Evolutionary conservation across 2,888 invertebrate species (phyloP), one percentile per base, ranked within the genome.

Genomic region (Lampropteryx suffumata): DNA sequence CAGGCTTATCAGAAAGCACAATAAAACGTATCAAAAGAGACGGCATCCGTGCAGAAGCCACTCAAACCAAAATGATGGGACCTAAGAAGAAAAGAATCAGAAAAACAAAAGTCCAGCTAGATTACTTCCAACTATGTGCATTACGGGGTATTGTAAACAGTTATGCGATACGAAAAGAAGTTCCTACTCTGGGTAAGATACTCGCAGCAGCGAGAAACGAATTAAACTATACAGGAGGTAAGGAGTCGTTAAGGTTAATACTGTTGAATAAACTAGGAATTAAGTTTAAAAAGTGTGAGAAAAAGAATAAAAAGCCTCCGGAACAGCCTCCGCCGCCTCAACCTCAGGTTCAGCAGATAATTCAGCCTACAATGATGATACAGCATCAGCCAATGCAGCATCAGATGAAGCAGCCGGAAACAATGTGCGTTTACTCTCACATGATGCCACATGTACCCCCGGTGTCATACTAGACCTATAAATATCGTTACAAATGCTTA

Each of bases 211-310:
- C 89, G 0, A 84, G 83, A 69, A 81, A 82, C 1, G 89, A 90
- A 47, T 44, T 90, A 0, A 87, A 88, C 49, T 90, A 87, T 49
- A 66, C 79, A 4, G 89, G 89, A 0, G 88, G 88, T 0, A 89
- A 88, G 42, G 89, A 89, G 57, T 88, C 89, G 11, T 56, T 90
- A 14, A 67, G 88, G 58, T 67, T 88, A 70, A 90, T 90, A 67
- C 64, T 90, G 37, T 66, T 87, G 44, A 89, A 90, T 64, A 89
- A 89, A 61, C 64, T 89, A 9, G 89, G 89, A 46, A 89, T 88
- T 61, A 89, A 89, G 61, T 89, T 89, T 67, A 89, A 89, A 63
- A 89, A 89, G 60, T 87, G 88, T 26, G 89, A 89, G 61, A 88
- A 89, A 61, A 89, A 89, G 59, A 86, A 81, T 64, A 87, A 86